Conservation (phyloP, 2,113 vertebrate species). For the Sorex araneus region DNA sequence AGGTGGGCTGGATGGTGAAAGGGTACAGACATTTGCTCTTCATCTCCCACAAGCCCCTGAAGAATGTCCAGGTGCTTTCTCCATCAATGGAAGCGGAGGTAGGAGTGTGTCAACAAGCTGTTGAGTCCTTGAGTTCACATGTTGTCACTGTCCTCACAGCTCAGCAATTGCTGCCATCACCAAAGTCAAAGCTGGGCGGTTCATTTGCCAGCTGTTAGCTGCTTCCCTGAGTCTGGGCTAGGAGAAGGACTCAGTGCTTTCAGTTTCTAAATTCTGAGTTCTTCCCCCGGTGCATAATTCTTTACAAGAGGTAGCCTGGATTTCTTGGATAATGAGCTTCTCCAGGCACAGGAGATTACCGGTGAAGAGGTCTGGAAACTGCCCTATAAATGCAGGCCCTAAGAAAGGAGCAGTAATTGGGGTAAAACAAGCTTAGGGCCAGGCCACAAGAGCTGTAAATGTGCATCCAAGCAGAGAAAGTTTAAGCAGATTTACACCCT, state of each 20-base stretch:
- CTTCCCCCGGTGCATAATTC: not conserved
- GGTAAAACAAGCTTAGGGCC: too few relatives aligned
- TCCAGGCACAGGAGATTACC: not conserved
- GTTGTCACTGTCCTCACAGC: too few relatives aligned
- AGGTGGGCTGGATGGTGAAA: not conserved
- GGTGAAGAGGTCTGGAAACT: too few relatives aligned
- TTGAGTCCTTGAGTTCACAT: not conserved
- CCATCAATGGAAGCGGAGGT: fast-evolving
- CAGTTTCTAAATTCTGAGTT: not conserved
- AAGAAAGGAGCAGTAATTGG: too few relatives aligned
- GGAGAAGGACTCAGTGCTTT: not conserved
- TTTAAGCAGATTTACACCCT: too few relatives aligned
- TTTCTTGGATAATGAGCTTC: not conserved
- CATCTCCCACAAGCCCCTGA: not conserved
- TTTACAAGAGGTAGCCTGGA: not conserved
- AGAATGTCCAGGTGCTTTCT: not conserved
- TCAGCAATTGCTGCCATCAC: not conserved
- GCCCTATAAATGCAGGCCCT: too few relatives aligned
- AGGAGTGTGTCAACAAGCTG: not conserved
- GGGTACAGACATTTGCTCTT: not conserved
- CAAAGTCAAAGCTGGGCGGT: not conserved
- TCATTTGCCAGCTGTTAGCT: not conserved
- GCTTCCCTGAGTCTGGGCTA: not conserved
- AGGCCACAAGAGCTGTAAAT: too few relatives aligned
- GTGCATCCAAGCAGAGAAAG: too few relatives aligned